Percentiles rank a stretch among this genome's conserved stretches.
These are phyloP conservation scores for Tethya wilhelma DNA, from an alignment of 37 sponge, comb jelly and placozoan species.

Conservation along the genomic window DNA sequence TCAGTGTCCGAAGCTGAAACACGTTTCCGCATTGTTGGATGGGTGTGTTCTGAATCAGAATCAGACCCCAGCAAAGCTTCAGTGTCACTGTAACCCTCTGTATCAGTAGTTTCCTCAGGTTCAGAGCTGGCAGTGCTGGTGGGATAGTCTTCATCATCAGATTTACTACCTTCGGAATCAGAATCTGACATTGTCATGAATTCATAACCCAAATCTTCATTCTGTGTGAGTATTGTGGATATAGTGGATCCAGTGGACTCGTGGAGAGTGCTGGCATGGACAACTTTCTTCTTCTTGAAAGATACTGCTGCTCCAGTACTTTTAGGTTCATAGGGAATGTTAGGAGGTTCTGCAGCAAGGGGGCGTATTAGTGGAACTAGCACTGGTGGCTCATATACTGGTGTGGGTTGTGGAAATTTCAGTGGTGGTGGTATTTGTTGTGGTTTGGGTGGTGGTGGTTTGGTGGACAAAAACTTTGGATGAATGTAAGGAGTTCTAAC, in stretches of 20 bases:
- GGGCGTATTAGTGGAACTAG: too few relatives aligned
- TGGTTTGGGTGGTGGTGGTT: not conserved
- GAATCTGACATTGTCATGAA: not conserved
- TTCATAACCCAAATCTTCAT: not conserved
- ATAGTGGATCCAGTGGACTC: slow-evolving; percentile 34
- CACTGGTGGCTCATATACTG: not conserved
- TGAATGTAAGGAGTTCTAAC: slow-evolving; percentile 6
- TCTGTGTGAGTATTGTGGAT: slow-evolving; percentile 4
- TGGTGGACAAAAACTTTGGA: not conserved
- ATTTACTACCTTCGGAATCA: not conserved
- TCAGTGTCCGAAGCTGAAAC: not conserved
- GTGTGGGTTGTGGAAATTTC: not conserved
- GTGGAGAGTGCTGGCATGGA: slow-evolving; percentile 22
- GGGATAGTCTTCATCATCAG: not conserved
- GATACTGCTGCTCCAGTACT: too few relatives aligned
- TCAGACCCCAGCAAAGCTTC: too few relatives aligned
- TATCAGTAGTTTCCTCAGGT: not conserved
- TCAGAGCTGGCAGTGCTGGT: not conserved
- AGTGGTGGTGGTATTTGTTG: not conserved
- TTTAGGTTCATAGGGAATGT: not conserved
- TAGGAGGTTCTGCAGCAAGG: too few relatives aligned
- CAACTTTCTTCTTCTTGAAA: not conserved
- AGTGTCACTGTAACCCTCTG: not conserved
- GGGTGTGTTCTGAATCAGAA: too few relatives aligned
- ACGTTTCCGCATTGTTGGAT: too few relatives aligned